phyloP scores from a whole-genome alignment of 2,113 vertebrate species.

The Channa argus region DNA sequence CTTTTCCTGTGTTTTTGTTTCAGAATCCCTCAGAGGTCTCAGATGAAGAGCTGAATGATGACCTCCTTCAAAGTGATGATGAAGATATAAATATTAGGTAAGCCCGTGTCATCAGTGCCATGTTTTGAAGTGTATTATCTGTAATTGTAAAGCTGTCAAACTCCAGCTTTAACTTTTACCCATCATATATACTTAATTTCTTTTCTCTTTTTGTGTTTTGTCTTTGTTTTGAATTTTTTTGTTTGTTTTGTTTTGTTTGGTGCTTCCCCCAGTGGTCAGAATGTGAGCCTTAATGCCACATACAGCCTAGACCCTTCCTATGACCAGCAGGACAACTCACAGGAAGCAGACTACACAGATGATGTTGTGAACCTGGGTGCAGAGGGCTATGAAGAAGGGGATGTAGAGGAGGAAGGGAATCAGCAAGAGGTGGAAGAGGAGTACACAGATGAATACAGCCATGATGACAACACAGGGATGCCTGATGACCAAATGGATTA shows the following conservation, averaged over 20 bases:
- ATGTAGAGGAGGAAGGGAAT: constrained; percentile 59
- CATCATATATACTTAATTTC: neutral
- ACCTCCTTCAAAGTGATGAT: constrained; percentile 97
- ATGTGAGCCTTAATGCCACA: constrained; percentile 87
- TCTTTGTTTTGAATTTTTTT: constrained; percentile 22
- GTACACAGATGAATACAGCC: constrained; percentile 85
- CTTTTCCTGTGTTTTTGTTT: constrained; percentile 38
- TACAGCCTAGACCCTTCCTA: constrained; percentile 85
- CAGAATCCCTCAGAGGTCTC: constrained; percentile 95
- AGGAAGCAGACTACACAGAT: constrained; percentile 82
- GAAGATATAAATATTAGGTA: constrained; percentile 86
- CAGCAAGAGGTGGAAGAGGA: constrained; percentile 76
- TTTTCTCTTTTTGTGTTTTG: constrained; percentile 16
- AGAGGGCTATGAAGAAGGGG: constrained; percentile 81
- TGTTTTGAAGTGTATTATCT: neutral
- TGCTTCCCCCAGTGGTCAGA: constrained; percentile 81
- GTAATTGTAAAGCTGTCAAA: neutral
- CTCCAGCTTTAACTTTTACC: neutral
- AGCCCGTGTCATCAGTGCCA: neutral
- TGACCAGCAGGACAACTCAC: constrained; percentile 83
- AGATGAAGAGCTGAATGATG: constrained; percentile 97
- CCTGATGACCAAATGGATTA: constrained; percentile 89
- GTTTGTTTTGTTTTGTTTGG: too few relatives aligned
- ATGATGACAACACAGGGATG: constrained; percentile 81
- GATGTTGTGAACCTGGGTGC: constrained; percentile 84